These are phyloP conservation scores for Sebastes dallii DNA, from an alignment of 2,797 vertebrate genomes.

Conservation along the genomic window DNA sequence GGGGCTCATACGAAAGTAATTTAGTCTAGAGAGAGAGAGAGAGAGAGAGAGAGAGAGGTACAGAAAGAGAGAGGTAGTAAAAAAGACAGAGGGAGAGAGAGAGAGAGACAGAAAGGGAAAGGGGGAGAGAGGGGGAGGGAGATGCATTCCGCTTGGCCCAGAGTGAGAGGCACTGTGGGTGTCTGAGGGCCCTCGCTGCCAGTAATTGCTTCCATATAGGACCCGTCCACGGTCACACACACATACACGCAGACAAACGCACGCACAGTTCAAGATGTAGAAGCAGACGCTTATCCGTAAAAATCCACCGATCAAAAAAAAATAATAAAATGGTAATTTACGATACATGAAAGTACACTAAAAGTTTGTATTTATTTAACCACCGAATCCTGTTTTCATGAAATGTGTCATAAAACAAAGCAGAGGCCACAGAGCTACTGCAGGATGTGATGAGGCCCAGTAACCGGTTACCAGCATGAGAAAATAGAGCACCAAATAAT, in stretches of 20 bases:
- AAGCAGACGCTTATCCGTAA: slow-evolving; percentile 38
- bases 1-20: slow-evolving; percentile 91
- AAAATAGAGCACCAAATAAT: not conserved
- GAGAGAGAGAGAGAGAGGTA: slow-evolving; percentile 42
- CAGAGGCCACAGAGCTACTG: not conserved
- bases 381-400: slow-evolving; percentile 2
- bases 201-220: slow-evolving; percentile 98
- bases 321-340: slow-evolving; percentile 7
- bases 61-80: slow-evolving; percentile 54
- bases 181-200: slow-evolving; percentile 87
- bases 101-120: slow-evolving; percentile 46
- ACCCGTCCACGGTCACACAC: slow-evolving; percentile 63
- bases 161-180: slow-evolving; percentile 85
- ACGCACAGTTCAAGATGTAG: slow-evolving; percentile 30
- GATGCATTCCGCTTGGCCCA: slow-evolving; percentile 85
- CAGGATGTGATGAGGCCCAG: not conserved
- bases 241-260: not conserved
- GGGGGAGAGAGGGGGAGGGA: slow-evolving; percentile 62
- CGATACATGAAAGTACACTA: slow-evolving; percentile 1
- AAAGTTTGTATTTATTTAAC: slow-evolving; percentile 26
- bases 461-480: not conserved
- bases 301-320: slow-evolving; percentile 16
- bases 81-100: slow-evolving; percentile 62
- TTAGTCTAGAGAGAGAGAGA: slow-evolving; percentile 80
- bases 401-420: slow-evolving; percentile 19